Evolutionary conservation across 2,888 invertebrate genomes (phyloP), one percentile per base, ranked within the genome.

Genomic region (Metalampra italica): DNA sequence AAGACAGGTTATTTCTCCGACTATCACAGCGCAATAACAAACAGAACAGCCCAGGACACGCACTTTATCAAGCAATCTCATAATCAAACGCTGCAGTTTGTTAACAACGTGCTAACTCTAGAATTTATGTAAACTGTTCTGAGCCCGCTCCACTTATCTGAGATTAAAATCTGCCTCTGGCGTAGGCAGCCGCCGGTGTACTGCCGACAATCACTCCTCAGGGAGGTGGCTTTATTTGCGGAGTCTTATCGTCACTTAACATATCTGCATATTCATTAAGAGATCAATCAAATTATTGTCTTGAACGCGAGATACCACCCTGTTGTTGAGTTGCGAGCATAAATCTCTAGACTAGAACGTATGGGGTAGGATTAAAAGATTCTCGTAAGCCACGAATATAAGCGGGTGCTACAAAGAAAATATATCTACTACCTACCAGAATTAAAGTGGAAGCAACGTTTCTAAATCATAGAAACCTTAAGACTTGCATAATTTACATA

Each of bases 101-200:
- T 87, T 81, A 87, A 87, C 87, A 85, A 84, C 84, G 86, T 84
- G 80, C 82, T 87, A 83, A 86, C 81, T 82, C 78, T 71, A 76
- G 75, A 87, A 87, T 88, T 89, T 88, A 89, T 89, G 89, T 87
- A 86, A 87, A 88, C 85, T 82, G 86, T 78, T 79, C 81, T 70
- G 68, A 69, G 74, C 76, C 69, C 76, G 69, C 67, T 67, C 71
- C 71, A 78, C 76, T 81, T 88, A 89, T 89, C 89, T 88, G 78
- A 83, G 88, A 89, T 89, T 88, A 85, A 89, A 87, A 89, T 89
- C 88, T 81, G 77, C 74, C 74, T 75, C 68, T 58, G 59, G 54
- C 57, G 68, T 64, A 68, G 73, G 73, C 74, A 68, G 71, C 74
- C 29, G n/a, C 15, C 34, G 79, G 78, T 32, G 32, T 32, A 32